Conservation (phyloP, 2,113 vertebrate species). For the Alethe diademata region DNA sequence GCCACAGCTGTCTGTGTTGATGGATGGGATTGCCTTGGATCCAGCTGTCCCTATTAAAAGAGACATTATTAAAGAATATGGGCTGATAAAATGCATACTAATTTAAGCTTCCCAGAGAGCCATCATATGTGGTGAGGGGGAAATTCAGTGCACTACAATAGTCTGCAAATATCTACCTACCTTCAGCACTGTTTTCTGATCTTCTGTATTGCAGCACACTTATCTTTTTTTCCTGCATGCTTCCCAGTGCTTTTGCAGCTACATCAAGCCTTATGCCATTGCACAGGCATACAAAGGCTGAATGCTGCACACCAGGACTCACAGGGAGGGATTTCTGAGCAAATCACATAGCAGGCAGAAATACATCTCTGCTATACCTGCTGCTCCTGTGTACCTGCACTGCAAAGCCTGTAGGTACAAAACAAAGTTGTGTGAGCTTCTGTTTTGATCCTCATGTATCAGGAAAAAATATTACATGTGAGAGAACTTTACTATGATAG, state of each 20-base stretch:
- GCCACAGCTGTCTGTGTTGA: not conserved
- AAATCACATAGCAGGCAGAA: not conserved
- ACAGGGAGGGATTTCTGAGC: not conserved
- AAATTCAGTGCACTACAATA: not conserved
- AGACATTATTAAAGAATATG: not conserved
- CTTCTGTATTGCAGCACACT: not conserved
- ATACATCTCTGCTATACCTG: not conserved
- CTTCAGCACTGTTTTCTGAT: not conserved
- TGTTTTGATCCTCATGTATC: not conserved
- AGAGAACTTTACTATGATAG: not conserved
- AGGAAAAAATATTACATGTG: not conserved
- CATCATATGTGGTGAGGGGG: accelerated
- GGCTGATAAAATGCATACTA: not conserved
- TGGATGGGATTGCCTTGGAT: not conserved
- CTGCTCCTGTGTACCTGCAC: not conserved
- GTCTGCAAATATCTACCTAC: not conserved
- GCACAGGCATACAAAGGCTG: not conserved
- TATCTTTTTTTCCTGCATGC: not conserved
- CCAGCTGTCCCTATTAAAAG: not conserved
- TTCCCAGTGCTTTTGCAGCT: not conserved
- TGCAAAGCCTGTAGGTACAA: not conserved
- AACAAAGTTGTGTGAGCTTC: not conserved
- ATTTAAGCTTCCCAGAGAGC: not conserved
- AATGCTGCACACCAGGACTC: not conserved
- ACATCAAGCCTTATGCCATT: not conserved